These are phyloP conservation scores for Gryllus longicercus DNA, from an alignment of 2,888 invertebrate species.

Conservation along the genomic window DNA sequence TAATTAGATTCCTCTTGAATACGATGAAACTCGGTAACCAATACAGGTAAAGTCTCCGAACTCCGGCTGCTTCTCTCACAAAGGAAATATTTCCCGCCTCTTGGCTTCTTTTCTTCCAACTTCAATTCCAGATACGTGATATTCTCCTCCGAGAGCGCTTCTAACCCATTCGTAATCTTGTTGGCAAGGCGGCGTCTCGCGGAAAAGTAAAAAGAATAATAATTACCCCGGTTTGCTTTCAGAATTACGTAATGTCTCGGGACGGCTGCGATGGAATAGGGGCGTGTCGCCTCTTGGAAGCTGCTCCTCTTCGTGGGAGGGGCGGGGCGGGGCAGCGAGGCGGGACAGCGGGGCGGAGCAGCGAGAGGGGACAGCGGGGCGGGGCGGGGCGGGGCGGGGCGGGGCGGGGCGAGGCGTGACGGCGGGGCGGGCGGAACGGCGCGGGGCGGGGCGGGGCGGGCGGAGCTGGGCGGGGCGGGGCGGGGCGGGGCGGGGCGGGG, in stretches of 20 bases:
- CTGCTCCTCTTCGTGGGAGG: too few species aligned
- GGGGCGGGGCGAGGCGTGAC: too few species aligned
- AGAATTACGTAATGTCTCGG: neutral
- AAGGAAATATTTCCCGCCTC: constrained; percentile 6
- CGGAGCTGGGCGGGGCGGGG: too few species aligned
- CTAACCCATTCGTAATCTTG: neutral
- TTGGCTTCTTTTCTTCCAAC: neutral
- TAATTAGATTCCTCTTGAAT: neutral
- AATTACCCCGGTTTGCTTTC: neutral
- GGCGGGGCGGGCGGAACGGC: too few species aligned
- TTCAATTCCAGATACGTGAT: neutral
- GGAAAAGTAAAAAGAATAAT: constrained; percentile 1
- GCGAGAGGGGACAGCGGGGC: too few species aligned
- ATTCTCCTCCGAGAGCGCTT: neutral
- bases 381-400: too few species aligned
- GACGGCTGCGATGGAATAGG: too few species aligned
- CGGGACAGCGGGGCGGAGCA: too few species aligned
- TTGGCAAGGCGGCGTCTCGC: neutral
- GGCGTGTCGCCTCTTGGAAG: too few species aligned
- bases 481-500: too few species aligned
- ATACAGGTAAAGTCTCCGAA: neutral
- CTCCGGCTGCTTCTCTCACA: neutral
- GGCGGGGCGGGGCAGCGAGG: too few species aligned
- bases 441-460: too few species aligned
- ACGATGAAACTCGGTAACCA: neutral